Conservation (phyloP, 2,797 vertebrate genomes). For the Decapterus maruadsi region DNA sequence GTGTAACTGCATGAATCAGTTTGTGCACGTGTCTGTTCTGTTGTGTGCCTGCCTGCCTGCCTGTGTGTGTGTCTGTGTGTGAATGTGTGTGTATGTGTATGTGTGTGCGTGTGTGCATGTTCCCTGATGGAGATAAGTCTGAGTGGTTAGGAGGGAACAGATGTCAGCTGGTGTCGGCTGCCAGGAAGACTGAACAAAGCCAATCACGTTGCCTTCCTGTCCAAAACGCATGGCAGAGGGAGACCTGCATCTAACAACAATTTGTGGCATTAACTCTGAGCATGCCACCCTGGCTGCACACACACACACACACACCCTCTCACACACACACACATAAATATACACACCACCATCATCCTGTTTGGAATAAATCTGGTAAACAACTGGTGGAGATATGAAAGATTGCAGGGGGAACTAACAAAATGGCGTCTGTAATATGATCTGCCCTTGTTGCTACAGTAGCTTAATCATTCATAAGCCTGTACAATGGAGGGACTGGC, state of each 20-base stretch:
- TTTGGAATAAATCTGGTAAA: slow-evolving; percentile 78
- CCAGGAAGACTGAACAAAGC: slow-evolving; percentile 95
- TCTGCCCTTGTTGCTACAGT: slow-evolving; percentile 78
- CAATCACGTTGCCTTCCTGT: slow-evolving; percentile 93
- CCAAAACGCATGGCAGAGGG: slow-evolving; percentile 89
- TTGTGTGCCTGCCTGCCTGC: slow-evolving; percentile 34
- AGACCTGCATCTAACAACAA: slow-evolving; percentile 85
- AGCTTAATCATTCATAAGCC: slow-evolving; percentile 80
- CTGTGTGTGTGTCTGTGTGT: slow-evolving; percentile 30
- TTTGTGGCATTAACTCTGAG: slow-evolving; percentile 86
- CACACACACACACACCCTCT: slow-evolving; percentile 25
- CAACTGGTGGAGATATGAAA: slow-evolving; percentile 77
- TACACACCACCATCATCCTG: slow-evolving; percentile 55
- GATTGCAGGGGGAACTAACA: slow-evolving; percentile 78
- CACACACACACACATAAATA: slow-evolving; percentile 24
- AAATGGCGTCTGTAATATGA: slow-evolving; percentile 85
- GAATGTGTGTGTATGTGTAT: slow-evolving; percentile 22
- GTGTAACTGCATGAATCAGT: slow-evolving; percentile 63
- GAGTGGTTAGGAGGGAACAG: slow-evolving; percentile 96
- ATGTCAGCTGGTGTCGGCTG: slow-evolving; percentile 94
- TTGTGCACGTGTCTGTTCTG: slow-evolving; percentile 63
- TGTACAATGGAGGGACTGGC: slow-evolving; percentile 65
- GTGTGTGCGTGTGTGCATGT: slow-evolving; percentile 74
- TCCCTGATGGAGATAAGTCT: slow-evolving; percentile 96
- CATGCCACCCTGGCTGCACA: slow-evolving; percentile 75